These are phyloP conservation scores for Lagria hirta DNA, from an alignment of 2,888 invertebrate species.

Conservation along the genomic window DNA sequence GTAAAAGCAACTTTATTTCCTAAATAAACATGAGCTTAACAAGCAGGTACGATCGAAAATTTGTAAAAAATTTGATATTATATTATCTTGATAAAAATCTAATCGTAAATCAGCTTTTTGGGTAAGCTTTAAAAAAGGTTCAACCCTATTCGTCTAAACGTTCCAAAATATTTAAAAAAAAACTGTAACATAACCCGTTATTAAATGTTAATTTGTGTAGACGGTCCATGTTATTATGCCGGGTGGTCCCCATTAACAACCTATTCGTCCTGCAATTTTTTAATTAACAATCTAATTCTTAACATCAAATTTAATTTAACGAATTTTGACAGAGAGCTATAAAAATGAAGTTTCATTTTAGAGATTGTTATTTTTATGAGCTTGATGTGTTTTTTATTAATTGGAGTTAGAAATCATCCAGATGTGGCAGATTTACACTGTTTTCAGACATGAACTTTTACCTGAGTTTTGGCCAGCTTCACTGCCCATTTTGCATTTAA, in stretches of 20 bases:
- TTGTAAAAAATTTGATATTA: slow-evolving; percentile 18
- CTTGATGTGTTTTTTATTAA: too few relatives aligned
- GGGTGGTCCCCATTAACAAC: slow-evolving; percentile 14
- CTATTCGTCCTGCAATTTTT: slow-evolving; percentile 11
- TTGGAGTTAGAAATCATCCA: too few relatives aligned
- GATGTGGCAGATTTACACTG: too few relatives aligned
- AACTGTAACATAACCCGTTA: slow-evolving; percentile 16
- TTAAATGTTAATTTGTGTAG: slow-evolving; percentile 15
- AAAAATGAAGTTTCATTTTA: too few relatives aligned
- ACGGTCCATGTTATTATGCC: slow-evolving; percentile 6
- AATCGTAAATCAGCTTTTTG: slow-evolving; percentile 14
- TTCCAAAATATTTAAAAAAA: slow-evolving; percentile 17
- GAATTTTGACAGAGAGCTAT: too few relatives aligned
- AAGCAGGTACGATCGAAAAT: slow-evolving; percentile 14
- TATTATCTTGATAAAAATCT: slow-evolving; percentile 14
- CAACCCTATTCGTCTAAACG: slow-evolving; percentile 8
- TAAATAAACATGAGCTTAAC: slow-evolving; percentile 6
- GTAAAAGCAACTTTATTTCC: too few relatives aligned
- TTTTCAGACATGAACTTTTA: too few relatives aligned
- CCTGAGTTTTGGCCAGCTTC: too few relatives aligned
- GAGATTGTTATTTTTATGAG: too few relatives aligned
- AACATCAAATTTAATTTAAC: not conserved
- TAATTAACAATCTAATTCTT: slow-evolving; percentile 8
- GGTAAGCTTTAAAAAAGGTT: too few relatives aligned
- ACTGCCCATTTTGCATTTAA: too few relatives aligned